Percentiles rank a stretch among this genome's conserved stretches.
Conservation (phyloP, 1,140 invertebrate species). For the Procambarus virginalis region DNA sequence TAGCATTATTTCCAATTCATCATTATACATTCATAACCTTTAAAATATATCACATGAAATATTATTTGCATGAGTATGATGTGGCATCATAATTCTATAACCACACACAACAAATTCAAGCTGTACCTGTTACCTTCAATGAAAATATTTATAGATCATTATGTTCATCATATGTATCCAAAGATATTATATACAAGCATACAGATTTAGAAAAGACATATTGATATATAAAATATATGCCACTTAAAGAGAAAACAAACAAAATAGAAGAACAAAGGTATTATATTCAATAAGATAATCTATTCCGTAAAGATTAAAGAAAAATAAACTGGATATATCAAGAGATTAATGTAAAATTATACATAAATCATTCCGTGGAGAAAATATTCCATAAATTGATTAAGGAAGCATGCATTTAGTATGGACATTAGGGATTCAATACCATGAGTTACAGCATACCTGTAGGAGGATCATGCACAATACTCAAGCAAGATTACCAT, state of each 20-base stretch:
- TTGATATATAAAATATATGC: constrained; percentile 28
- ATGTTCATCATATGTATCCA: constrained; percentile 39
- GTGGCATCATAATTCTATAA: not conserved
- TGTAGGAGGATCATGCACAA: constrained; percentile 23
- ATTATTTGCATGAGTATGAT: not conserved
- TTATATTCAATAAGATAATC: constrained; percentile 15
- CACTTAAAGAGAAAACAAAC: constrained; percentile 20
- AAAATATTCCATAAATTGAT: constrained; percentile 13
- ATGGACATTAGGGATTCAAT: constrained; percentile 10
- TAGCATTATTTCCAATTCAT: not conserved
- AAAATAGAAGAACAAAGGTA: not conserved
- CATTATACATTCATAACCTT: not conserved
- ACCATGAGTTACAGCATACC: constrained; percentile 5
- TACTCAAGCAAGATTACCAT: constrained; percentile 46
- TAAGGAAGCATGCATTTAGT: constrained; percentile 29
- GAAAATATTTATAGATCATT: constrained; percentile 23
- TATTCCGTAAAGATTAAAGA: constrained; percentile 22
- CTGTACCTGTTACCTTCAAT: not conserved
- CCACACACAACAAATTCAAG: not conserved
- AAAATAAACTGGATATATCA: constrained; percentile 39
- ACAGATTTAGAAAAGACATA: constrained; percentile 13
- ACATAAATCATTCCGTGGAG: constrained; percentile 49
- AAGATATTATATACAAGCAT: constrained; percentile 26
- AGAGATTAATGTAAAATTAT: constrained; percentile 40
- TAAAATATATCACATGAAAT: constrained; percentile 8